Conservation (phyloP, 2,113 vertebrate species). For the Picathartes gymnocephalus region DNA sequence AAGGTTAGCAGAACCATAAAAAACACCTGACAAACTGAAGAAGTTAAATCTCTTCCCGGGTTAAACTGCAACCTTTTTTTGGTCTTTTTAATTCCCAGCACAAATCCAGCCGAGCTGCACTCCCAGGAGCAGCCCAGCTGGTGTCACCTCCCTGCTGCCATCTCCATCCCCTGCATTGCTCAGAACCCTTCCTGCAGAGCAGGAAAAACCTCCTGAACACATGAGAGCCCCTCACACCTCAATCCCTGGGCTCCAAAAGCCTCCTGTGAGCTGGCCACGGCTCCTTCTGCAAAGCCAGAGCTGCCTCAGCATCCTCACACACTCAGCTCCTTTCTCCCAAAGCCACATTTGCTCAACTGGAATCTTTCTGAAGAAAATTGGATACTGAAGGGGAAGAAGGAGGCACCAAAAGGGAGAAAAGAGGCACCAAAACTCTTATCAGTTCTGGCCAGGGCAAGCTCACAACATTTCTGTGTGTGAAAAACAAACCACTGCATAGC, state of each 20-base stretch:
- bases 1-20: background rate
- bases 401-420: background rate
- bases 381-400: background rate
- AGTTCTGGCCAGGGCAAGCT: background rate
- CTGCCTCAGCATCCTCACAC: background rate
- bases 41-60: background rate
- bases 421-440: background rate
- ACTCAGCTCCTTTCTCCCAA: background rate
- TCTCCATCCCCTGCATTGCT: rapidly evolving
- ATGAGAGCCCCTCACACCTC: background rate
- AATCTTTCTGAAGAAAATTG: background rate
- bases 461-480: background rate
- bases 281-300: background rate
- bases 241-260: background rate
- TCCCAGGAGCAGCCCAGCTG: background rate
- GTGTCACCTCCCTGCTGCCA: background rate
- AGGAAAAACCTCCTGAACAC: background rate
- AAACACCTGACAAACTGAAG: background rate
- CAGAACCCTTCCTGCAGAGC: background rate
- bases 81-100: background rate
- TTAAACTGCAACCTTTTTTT: background rate
- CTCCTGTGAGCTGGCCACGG: background rate
- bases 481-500: background rate
- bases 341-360: background rate
- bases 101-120: background rate